Conservation (phyloP, 2,113 vertebrate genomes). For the Odocoileus hemionus region DNA sequence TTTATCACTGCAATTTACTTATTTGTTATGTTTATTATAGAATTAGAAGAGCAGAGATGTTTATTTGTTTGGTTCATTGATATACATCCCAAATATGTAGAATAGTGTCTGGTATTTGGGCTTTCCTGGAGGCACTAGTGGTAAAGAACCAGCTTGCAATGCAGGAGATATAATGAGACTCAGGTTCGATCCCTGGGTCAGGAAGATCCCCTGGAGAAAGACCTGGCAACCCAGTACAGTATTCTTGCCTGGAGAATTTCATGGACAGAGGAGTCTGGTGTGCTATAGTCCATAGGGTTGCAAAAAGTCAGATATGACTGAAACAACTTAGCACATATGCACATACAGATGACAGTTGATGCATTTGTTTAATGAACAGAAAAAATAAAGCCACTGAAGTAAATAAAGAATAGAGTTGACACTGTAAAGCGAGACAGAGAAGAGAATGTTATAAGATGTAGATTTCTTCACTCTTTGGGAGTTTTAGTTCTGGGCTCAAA, state of each 20-base stretch:
- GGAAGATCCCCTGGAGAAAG: background rate
- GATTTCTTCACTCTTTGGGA: background rate
- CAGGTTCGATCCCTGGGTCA: fast-evolving
- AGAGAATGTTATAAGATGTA: background rate
- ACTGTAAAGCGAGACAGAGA: background rate
- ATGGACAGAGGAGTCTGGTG: background rate
- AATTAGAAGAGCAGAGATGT: background rate
- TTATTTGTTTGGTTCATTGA: background rate
- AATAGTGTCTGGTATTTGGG: background rate
- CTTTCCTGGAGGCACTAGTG: background rate
- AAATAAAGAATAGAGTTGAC: background rate
- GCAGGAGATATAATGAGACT: background rate
- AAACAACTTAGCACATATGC: fast-evolving
- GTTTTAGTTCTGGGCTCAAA: background rate
- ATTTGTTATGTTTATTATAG: background rate
- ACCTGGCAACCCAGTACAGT: background rate
- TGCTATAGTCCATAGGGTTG: background rate
- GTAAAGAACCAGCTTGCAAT: background rate
- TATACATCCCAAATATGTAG: background rate
- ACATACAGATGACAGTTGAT: background rate
- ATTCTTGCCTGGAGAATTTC: background rate
- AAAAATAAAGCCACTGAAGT: background rate
- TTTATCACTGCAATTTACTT: background rate
- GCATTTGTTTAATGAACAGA: background rate
- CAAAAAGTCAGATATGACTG: background rate